A percentile compares a stretch with the other conserved stretches of the same genome.
These are phyloP conservation scores for Aplochiton taeniatus DNA, from an alignment of 2,797 vertebrate genomes.

Conservation along the genomic window DNA sequence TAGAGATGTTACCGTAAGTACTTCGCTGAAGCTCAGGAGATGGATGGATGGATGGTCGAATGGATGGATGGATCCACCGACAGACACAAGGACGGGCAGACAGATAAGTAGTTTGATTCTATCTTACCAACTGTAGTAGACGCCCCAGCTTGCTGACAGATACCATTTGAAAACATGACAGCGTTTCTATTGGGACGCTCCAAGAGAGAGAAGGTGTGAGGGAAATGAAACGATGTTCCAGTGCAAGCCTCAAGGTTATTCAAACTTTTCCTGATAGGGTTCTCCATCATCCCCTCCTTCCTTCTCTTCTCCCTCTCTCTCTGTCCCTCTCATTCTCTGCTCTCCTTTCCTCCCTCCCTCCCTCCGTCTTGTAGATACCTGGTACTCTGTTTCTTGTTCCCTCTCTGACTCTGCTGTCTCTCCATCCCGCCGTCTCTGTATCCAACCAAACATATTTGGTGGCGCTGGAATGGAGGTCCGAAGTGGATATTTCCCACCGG, in stretches of 20 bases:
- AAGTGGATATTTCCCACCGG: slow-evolving; percentile 49
- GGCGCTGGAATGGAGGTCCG: slow-evolving; percentile 29
- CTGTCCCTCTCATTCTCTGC: slow-evolving; percentile 5
- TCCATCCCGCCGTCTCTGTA: slow-evolving; percentile 17
- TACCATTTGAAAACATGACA: neutral
- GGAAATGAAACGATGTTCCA: no score
- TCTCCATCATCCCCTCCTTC: slow-evolving; percentile 7
- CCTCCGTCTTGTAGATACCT: neutral
- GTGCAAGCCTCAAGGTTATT: no score
- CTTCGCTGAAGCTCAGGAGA: slow-evolving; percentile 12
- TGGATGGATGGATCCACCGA: no score
- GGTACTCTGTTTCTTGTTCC: slow-evolving; percentile 6
- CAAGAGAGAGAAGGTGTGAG: no score
- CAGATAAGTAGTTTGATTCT: no score
- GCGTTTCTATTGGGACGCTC: neutral
- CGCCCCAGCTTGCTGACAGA: no score
- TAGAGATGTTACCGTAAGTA: slow-evolving; percentile 48
- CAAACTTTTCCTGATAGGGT: neutral
- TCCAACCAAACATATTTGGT: neutral
- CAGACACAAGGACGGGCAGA: no score
- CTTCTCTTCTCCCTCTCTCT: neutral
- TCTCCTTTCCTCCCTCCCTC: neutral
- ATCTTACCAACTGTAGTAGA: no score
- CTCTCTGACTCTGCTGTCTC: slow-evolving; percentile 14
- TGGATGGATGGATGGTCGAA: no score